Evolutionary conservation across 2,888 invertebrate species (phyloP).

Genomic region (Dicranocentrus wangi): DNA sequence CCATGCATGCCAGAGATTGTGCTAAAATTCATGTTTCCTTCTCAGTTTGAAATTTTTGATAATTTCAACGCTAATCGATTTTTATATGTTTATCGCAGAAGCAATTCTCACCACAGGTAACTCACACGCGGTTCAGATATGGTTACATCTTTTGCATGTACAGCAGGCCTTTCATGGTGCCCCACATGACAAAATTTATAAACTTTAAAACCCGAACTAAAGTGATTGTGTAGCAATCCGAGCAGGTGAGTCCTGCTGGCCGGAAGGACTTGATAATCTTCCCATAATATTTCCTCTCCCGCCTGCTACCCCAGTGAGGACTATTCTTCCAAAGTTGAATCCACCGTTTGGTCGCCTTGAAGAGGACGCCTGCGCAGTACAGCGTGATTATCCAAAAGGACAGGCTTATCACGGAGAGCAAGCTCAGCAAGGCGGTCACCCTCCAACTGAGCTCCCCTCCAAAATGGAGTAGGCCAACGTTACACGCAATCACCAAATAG

Average conservation of each 20-base stretch:
- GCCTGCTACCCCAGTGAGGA: neutral
- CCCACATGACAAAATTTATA: constrained; percentile 42
- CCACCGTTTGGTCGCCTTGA: constrained; percentile 10
- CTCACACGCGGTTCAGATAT: too few relatives aligned
- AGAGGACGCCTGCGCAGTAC: constrained; percentile 16
- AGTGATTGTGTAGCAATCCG: constrained; percentile 12
- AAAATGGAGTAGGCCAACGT: constrained; percentile 24
- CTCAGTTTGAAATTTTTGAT: too few relatives aligned
- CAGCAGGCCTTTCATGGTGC: constrained; percentile 45
- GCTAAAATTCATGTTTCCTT: too few relatives aligned
- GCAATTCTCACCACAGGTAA: too few relatives aligned
- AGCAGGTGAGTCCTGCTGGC: constrained; percentile 11
- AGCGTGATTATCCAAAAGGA: constrained; percentile 16
- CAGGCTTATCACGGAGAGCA: neutral
- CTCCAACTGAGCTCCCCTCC: constrained; percentile 29
- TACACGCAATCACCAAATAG: constrained; percentile 25
- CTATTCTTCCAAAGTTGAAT: constrained; percentile 28
- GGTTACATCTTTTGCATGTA: constrained; percentile 33
- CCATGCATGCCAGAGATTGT: too few relatives aligned
- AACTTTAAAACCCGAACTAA: constrained; percentile 28
- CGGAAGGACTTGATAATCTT: constrained; percentile 24
- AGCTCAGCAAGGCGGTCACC: neutral
- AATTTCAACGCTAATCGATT: too few relatives aligned
- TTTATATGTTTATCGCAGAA: too few relatives aligned
- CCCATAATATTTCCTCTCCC: constrained; percentile 21